Evolutionary conservation across 2,888 invertebrate genomes (phyloP), one percentile per base, ranked within the genome.

Genomic region (Scelioninae gen. 2): DNA sequence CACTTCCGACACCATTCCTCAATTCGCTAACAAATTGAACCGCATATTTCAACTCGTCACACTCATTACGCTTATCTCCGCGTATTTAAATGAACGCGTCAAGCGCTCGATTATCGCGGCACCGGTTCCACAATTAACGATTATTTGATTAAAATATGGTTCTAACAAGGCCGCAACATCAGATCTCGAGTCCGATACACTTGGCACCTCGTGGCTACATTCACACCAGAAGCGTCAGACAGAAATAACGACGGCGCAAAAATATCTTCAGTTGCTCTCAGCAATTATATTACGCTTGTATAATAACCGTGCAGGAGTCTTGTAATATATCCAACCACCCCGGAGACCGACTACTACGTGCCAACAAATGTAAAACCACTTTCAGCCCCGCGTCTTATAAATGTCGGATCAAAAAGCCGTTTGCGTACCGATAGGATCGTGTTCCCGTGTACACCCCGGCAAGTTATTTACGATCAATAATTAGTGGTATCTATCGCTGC

Each of bases 401-500:
- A 61, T 69, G 53, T 41, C 58, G 73, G 73, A 73, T 73, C 76
- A 75, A 75, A 78, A 68, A 75, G 74, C 77, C 76, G 67, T 73
- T 74, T 52, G 76, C 65, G 74, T 76, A 78, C 78, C 78, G 83
- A 83, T 83, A 82, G 78, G 78, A 82, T 83, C 83, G 74, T 67
- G 81, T 81, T 82, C 81, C 82, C 79, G 83, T 80, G 78, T 80
- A 76, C 69, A 73, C 78, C 79, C 78, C 78, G 78, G 74, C 78
- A 79, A 73, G 81, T 86, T 84, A 86, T 86, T 86, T 86, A 86
- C 84, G 86, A 85, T 85, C 86, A 82, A 86, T 86, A 86, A 86
- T 86, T 86, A 86, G 86, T 81, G 84, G 86, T 86, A 86, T 86
- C 86, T 85, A 85, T 85, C 85, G 86, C 86, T 86, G 85, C 85